Percentiles rank a stretch among this genome's conserved stretches.
Conservation (phyloP, 2,113 vertebrate genomes). For the Drymodes brunneopygia region DNA sequence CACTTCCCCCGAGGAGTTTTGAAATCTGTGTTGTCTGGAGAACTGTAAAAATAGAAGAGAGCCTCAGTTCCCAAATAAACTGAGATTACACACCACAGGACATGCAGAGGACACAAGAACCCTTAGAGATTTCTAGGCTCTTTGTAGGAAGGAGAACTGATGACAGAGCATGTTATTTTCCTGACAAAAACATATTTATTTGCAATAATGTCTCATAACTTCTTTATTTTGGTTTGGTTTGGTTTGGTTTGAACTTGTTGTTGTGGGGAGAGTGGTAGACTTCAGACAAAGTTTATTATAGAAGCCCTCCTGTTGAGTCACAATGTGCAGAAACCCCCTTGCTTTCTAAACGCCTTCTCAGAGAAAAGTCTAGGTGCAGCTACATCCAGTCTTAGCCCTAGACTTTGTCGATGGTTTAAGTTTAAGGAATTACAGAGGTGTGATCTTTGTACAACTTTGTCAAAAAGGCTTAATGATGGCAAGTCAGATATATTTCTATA, state of each 20-base stretch:
- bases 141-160: neutral
- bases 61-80: neutral
- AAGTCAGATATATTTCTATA: neutral
- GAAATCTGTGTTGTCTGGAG: conserved; percentile 14
- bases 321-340: neutral
- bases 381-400: neutral
- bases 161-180: neutral
- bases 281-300: neutral
- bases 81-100: neutral
- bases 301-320: neutral
- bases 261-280: neutral
- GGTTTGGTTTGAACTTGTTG: neutral
- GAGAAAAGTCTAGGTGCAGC: neutral
- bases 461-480: neutral
- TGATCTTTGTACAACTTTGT: neutral
- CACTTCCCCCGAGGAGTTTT: conserved; percentile 51
- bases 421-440: neutral
- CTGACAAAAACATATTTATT: neutral
- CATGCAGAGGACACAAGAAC: neutral
- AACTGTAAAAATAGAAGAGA: neutral
- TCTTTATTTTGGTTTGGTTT: neutral
- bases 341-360: neutral
- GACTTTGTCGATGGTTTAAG: neutral
- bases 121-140: neutral
- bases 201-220: neutral